Base-by-base conservation (phyloP, 2,797 vertebrate species). In the Enteromius thamalakanensis region DNA sequence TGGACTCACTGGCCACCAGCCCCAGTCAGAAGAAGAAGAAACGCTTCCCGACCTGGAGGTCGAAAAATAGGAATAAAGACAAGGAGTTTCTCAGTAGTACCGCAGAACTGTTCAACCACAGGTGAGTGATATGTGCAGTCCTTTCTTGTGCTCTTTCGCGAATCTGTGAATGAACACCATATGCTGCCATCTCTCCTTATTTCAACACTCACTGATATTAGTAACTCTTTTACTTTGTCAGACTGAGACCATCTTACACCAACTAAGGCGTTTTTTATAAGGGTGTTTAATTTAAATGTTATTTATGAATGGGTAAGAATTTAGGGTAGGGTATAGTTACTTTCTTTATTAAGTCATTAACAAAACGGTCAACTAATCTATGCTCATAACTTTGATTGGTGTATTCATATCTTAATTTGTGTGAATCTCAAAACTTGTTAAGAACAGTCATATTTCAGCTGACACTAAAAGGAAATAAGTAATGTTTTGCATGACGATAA, bases 51-150 rank as follows among this genome's bases (percentile, higher is more conserved):
- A 77, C 82, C n/a, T 84, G 80, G 82, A 53, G 80, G 40, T 80
- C 70, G 70, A 88, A 29, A 49, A 85, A 83, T 51, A 88, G 76
- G 37, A 32, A 45, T n/a, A 71, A 83, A 78, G 78, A 84, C n/a
- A 74, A 68, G 2, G 21, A 21, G 11, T 71, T 72, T 37, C 1
- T 53, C 79, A 42, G 11, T 75, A 49, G 4, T 45, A 32, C 45
- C 6, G 72, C 32, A 55, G 83, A 80, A 7, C 9, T 70, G 3
- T 81, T 23, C 34, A 37, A 49, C 15, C 55, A 75, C 26, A 65
- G 29, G 87, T 87, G 49, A 87, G 87, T 87, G 15, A 60, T 3
- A 23, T 62, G 11, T 6, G 42, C 7, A 6, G 6, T 51, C 0
- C 26, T 29, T 15, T 34, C 12, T 81, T 34, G 32, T 53, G 40